Conservation (phyloP, 1,140 invertebrate genomes). For the Rhagoletis pomonella region DNA sequence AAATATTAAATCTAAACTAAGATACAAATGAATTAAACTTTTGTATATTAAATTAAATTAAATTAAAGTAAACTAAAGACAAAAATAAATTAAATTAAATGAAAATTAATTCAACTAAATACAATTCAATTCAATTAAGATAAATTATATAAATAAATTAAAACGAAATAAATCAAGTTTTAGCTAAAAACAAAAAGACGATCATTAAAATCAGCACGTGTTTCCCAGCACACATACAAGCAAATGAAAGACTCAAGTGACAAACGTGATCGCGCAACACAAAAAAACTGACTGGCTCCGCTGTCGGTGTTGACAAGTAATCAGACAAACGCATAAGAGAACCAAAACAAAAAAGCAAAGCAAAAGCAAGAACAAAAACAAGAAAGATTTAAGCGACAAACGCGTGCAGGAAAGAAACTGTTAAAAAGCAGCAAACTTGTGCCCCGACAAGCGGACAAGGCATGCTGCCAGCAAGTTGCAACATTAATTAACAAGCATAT, state of each 20-base stretch:
- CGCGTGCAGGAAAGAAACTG: background rate
- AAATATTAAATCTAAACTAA: background rate
- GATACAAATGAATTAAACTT: background rate
- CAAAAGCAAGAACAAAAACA: constrained; percentile 18
- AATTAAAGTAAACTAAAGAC: background rate
- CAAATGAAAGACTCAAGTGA: constrained; percentile 44
- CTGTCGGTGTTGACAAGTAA: background rate
- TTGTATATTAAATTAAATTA: background rate
- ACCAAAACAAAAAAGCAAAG: background rate
- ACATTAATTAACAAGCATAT: constrained; percentile 37
- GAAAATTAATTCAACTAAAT: too few species aligned
- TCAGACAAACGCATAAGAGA: background rate
- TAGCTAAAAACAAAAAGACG: background rate
- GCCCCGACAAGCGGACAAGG: background rate
- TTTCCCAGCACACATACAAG: background rate
- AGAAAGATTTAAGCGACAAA: constrained; percentile 54
- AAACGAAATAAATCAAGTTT: background rate
- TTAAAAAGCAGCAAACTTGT: background rate
- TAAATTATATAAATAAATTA: too few species aligned
- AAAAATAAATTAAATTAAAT: background rate
- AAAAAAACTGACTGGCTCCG: constrained; percentile 22
- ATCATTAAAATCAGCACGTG: background rate
- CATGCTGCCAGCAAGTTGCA: background rate
- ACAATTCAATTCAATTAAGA: too few species aligned
- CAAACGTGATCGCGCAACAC: constrained; percentile 29